Evolutionary conservation across 2,888 invertebrate genomes (phyloP).

Genomic region (Drosophila putrida): DNA sequence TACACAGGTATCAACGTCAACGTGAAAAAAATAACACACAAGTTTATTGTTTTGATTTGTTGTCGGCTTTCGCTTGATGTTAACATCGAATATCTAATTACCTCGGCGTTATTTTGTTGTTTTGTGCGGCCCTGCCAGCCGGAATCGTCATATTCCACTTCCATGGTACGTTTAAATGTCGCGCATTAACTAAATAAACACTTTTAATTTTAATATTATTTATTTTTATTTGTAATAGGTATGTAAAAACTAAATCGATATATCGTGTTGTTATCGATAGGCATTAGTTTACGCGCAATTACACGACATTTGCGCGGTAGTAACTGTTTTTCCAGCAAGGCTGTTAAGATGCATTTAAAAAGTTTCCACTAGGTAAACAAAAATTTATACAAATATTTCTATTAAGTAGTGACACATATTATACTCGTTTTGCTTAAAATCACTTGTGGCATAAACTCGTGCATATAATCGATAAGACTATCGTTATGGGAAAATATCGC

Average conservation of each 20-base stretch:
- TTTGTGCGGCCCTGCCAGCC: constrained; percentile 83
- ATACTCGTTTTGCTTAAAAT: background rate
- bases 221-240: constrained; percentile 31
- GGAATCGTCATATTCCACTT: constrained; percentile 84
- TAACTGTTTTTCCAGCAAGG: background rate
- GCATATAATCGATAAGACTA: background rate
- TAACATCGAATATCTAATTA: constrained; percentile 11
- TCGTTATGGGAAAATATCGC: background rate
- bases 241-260: constrained; percentile 25
- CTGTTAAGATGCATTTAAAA: background rate
- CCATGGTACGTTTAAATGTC: constrained; percentile 67
- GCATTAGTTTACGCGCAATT: background rate
- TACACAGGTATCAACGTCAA: background rate
- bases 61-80: constrained; percentile 32
- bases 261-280: constrained; percentile 24
- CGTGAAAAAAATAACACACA: constrained; percentile 3
- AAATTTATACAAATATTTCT: background rate
- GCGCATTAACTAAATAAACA: constrained; percentile 6
- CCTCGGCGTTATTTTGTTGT: constrained; percentile 55
- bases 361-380: background rate
- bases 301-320: constrained; percentile 12
- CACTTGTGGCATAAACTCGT: background rate
- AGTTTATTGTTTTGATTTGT: constrained; percentile 25
- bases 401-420: background rate
- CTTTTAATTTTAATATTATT: constrained; percentile 28